Conservation (phyloP, 2,797 vertebrate genomes). For the Valencia hispanica region DNA sequence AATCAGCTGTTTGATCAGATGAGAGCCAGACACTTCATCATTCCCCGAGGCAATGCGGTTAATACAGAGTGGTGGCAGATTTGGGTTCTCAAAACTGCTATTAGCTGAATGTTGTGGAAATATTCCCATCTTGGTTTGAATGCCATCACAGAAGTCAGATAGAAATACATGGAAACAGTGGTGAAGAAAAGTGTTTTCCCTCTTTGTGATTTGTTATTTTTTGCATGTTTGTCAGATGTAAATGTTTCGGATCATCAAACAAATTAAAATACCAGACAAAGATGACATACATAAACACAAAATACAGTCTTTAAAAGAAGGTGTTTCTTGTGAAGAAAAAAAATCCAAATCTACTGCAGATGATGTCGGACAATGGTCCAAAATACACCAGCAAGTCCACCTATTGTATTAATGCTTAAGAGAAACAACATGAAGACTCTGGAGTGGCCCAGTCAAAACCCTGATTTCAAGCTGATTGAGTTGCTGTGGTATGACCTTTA, state of each 20-base stretch:
- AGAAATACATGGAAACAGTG: neutral
- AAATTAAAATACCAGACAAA: neutral
- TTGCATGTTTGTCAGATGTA: neutral
- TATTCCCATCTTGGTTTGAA: no score
- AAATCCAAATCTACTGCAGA: neutral
- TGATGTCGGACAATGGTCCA: no score
- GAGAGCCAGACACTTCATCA: slow-evolving; percentile 6
- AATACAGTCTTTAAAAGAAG: neutral
- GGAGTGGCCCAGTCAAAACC: no score
- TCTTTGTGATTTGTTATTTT: neutral
- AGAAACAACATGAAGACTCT: no score
- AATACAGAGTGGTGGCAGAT: neutral
- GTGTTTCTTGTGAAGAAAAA: neutral
- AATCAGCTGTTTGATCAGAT: slow-evolving; percentile 12
- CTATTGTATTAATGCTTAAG: no score
- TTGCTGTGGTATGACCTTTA: no score
- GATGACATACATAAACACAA: neutral
- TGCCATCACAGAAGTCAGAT: neutral
- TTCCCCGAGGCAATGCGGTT: slow-evolving; percentile 3
- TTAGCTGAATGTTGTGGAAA: neutral
- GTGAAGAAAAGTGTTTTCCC: neutral
- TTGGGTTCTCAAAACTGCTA: neutral
- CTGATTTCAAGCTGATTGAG: no score
- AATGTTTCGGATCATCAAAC: neutral
- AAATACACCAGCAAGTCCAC: no score